Conservation (phyloP, 2,888 invertebrate species). For the Calameuta filiformis region DNA sequence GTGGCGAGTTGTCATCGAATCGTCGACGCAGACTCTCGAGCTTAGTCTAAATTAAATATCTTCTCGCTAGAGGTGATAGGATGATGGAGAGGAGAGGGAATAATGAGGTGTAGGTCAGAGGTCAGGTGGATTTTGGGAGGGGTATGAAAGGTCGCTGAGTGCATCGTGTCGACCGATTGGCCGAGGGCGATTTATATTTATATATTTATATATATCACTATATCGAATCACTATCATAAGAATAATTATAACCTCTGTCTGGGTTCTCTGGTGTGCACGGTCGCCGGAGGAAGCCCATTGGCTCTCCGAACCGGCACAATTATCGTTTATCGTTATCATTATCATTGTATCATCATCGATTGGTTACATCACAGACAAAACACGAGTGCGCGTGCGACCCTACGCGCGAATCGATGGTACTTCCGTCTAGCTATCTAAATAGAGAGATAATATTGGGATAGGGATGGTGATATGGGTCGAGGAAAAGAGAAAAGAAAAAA, state of each 20-base stretch:
- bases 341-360: not conserved
- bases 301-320: not conserved
- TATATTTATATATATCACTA: not conserved
- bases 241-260: not conserved
- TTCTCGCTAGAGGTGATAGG: slow-evolving; percentile 24
- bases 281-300: not conserved
- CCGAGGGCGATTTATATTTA: not conserved
- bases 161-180: slow-evolving; percentile 36
- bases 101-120: not conserved
- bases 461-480: not conserved
- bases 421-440: not conserved
- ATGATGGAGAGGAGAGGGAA: not conserved
- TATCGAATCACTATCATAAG: not conserved
- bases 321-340: not conserved
- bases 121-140: slow-evolving; percentile 9
- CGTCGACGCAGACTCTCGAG: slow-evolving; percentile 44
- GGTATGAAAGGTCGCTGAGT: slow-evolving; percentile 46
- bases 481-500: not conserved
- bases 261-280: not conserved
- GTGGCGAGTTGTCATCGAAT: not conserved
- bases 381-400: not conserved
- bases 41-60: slow-evolving; percentile 60
- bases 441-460: not conserved
- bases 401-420: not conserved
- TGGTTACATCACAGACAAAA: not conserved